Evolutionary conservation across 2,797 vertebrate species (phyloP), one percentile per base, ranked within the genome.

Genomic region (Lagocephalus sceleratus): DNA sequence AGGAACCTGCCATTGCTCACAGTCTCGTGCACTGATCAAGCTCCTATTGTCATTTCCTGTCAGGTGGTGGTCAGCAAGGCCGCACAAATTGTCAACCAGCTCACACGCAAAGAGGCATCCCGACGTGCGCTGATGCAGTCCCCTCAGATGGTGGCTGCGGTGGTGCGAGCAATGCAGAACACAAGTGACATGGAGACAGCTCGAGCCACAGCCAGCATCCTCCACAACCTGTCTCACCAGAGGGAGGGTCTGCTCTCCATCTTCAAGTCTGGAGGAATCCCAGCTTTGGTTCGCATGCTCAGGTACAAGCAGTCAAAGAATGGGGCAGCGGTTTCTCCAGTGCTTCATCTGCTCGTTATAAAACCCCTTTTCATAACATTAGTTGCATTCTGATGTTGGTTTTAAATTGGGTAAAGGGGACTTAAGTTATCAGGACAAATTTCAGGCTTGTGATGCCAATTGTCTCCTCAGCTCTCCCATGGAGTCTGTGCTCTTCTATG

Each of bases 141-240:
- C 0, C 95, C 96, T 0, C 97, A 97, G 91, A 90, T 98, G 71
- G 97, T 99, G 85, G 93, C 97, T 0, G 95, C 96, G 0, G 94
- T 99, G 46, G 95, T 99, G 25, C 93, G 97, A 17, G 95, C 93
- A 79, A 98, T 98, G 95, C 97, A 99, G 86, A 97, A 93, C 90
- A 95, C 95, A 3, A 92, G 92, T 0, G 94, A 99, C 91, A 93
- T 98, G 93, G 97, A 99, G 73, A 98, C 96, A 0, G 91, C 94
- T 2, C 92, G 93, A 3, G 97, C 94, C 72, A 95, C 97, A 5
- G 94, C 96, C 86, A 98, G 95, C 86, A 98, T 98, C 88, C 93
- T 99, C 51, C 97, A 99, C 91, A 99, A 97, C 86, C 90, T 99
- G 55, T 99, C 96, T 0, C 97, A 99, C 87, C 94, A 98, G 80